Base-by-base conservation (phyloP, 2,888 invertebrate species). In the Cinara cedri region DNA sequence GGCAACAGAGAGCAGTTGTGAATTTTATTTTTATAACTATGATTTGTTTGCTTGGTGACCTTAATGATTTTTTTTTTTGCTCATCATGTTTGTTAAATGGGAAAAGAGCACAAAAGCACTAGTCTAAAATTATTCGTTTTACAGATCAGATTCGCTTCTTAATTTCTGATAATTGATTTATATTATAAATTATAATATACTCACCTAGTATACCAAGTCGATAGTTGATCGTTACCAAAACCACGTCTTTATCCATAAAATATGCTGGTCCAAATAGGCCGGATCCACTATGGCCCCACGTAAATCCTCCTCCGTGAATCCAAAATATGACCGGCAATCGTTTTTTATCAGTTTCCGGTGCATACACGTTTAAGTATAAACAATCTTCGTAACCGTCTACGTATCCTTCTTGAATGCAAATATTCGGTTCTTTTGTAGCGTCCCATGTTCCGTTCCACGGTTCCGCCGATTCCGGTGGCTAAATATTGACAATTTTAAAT, bases 201-300 rank as follows among this genome's bases (percentile, higher is more conserved):
- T 82, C 71, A 91, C 86, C 86, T 34, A 86, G 82, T 8, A 85
- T 84, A n/a, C 86, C 85, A n/a, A 86, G 82, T 82, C 87, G 84
- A 82, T 84, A 86, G 80, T 86, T 86, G 26, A 86, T 81, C 1
- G 86, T 84, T 0, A 86, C 85, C 13, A 85, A 83, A 55, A 87
- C 84, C 13, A 87, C 82, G 82, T 91, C 88, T 68, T 87, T 86
- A 76, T 90, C 89, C 89, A 93, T 89, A 0, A 93, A 83, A 82
- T 88, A 87, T 10, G 87, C 85, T 0, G 90, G 88, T 0, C 89
- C 89, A 84, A 89, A 90, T 19, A 42, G 13, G 34, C 51, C 71
- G 1, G 78, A 62, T 0, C 85, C 78, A 6, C 86, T 85, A 2
- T 87, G 86, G 0, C 91, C 91, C 83, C 89, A 91, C 89, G 91